Conservation (phyloP, 2,888 invertebrate genomes). For the Gymnosoma rotundatum region DNA sequence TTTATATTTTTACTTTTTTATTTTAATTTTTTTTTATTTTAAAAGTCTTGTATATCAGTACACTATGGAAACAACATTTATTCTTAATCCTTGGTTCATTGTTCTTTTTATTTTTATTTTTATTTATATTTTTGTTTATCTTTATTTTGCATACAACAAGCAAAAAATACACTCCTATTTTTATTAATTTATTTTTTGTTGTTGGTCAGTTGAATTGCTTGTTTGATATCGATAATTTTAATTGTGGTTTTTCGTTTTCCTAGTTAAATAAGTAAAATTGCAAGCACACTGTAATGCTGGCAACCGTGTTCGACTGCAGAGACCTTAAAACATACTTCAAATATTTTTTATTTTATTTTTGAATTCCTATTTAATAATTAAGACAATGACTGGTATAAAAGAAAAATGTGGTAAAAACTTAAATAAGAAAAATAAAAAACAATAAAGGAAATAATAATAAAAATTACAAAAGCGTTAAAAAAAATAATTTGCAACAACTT, state of each 20-base stretch:
- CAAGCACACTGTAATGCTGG: not conserved
- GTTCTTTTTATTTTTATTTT: conserved; percentile 55
- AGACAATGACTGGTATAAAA: conserved; percentile 29
- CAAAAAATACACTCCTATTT: conserved; percentile 54
- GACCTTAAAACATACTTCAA: too few relatives aligned
- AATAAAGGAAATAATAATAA: conserved; percentile 14
- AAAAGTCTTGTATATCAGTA: conserved; percentile 9
- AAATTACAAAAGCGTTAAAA: not conserved
- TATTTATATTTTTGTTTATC: conserved; percentile 61
- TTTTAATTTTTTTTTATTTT: too few relatives aligned
- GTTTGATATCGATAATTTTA: conserved; percentile 57
- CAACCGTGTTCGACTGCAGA: not conserved
- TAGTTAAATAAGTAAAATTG: conserved; percentile 14
- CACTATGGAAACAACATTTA: conserved; percentile 49
- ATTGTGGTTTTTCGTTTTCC: conserved; percentile 57
- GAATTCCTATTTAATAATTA: conserved; percentile 48
- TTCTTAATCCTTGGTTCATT: conserved; percentile 54
- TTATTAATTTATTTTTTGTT: not conserved
- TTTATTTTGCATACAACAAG: conserved; percentile 65
- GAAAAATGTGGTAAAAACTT: not conserved
- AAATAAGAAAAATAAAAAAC: not conserved
- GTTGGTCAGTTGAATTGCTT: conserved; percentile 9
- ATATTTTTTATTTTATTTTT: conserved; percentile 41
- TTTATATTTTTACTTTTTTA: conserved; percentile 10
- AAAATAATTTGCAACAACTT: conserved; percentile 74